A percentile compares a stretch with the other conserved stretches of the same genome.
Evolutionary conservation across 2,113 vertebrate species (phyloP).

Genomic region (Pycnonotus jocosus): DNA sequence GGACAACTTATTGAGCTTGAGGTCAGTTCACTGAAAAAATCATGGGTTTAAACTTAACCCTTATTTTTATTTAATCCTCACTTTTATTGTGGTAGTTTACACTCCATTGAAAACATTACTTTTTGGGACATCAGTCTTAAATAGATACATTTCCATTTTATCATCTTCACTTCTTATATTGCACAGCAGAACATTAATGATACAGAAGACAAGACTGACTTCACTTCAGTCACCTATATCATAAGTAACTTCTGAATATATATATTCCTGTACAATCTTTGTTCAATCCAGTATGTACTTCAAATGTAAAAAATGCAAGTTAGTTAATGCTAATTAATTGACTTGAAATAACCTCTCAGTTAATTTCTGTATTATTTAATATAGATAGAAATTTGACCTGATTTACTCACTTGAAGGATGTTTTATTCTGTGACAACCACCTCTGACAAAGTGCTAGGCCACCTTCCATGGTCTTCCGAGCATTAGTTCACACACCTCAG

Average conservation of each 20-base stretch:
- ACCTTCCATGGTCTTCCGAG: not conserved
- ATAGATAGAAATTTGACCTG: not conserved
- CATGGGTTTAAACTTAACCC: not conserved
- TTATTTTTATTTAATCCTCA: not conserved
- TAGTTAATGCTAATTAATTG: not conserved
- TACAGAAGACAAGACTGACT: not conserved
- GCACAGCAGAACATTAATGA: not conserved
- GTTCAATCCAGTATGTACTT: not conserved
- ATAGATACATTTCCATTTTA: not conserved
- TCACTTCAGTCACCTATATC: not conserved
- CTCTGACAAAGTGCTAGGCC: not conserved
- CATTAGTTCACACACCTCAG: not conserved
- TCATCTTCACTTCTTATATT: not conserved
- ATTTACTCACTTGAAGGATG: not conserved
- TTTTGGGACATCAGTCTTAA: not conserved
- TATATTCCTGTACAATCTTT: not conserved
- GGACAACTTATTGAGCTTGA: not conserved
- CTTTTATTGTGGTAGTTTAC: not conserved
- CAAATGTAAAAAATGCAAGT: accelerated
- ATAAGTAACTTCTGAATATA: not conserved
- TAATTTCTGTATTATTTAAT: not conserved
- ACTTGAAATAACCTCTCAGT: not conserved
- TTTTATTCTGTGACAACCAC: not conserved
- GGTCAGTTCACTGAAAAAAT: not conserved
- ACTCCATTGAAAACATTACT: not conserved